These are phyloP conservation scores for Drosophila subobscura DNA, from an alignment of 1,140 invertebrate genomes.

Conservation along the genomic window DNA sequence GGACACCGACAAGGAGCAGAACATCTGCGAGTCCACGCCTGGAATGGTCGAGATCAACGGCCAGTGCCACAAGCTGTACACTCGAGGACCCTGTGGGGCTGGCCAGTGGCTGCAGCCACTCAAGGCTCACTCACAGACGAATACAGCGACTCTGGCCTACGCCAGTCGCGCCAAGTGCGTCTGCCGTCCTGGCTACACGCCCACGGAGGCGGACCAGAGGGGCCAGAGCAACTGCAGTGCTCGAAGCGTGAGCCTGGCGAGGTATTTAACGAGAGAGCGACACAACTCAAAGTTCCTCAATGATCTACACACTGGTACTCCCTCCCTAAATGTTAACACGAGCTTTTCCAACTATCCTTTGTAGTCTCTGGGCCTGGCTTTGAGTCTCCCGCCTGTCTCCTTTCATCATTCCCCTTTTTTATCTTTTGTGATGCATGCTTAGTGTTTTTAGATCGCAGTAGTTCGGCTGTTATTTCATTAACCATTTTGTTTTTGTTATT, in stretches of 20 bases:
- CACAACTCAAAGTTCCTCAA: constrained; percentile 72
- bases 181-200: constrained; percentile 88
- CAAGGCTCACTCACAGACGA: constrained; percentile 62
- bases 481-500: constrained; percentile 60
- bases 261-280: constrained; percentile 85
- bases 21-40: constrained; percentile 85
- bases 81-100: constrained; percentile 88
- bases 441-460: constrained; percentile 7
- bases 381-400: constrained; percentile 30
- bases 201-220: constrained; percentile 38
- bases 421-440: constrained; percentile 45
- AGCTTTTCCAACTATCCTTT: constrained; percentile 42
- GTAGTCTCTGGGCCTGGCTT: constrained; percentile 6
- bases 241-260: constrained; percentile 85
- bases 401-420: constrained; percentile 1
- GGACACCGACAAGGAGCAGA: constrained; percentile 70
- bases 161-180: constrained; percentile 86
- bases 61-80: constrained; percentile 89
- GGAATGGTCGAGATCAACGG: constrained; percentile 87
- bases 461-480: constrained; percentile 45
- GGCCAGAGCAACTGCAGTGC: constrained; percentile 83
- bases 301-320: constrained; percentile 45
- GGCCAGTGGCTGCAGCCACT: constrained; percentile 89
- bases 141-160: constrained; percentile 38
- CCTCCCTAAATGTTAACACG: constrained; percentile 14